A percentile compares a stretch with the other conserved stretches of the same genome.
Conservation (phyloP, 2,113 vertebrate genomes). For the Alligator mississippiensis region DNA sequence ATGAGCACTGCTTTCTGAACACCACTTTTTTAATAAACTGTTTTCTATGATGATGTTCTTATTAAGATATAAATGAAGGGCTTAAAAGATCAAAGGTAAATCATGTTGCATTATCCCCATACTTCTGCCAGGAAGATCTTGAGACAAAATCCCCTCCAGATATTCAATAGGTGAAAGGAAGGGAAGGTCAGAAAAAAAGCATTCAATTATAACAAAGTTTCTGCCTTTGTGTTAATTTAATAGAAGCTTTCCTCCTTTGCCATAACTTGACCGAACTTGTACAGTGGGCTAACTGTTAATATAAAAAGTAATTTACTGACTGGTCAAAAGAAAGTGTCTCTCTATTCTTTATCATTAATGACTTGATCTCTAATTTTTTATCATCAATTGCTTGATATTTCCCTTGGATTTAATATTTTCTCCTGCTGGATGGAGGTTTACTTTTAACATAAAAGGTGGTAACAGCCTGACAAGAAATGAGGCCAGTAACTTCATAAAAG, state of each 20-base stretch:
- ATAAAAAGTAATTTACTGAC: background rate
- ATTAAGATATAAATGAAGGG: background rate
- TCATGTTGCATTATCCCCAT: background rate
- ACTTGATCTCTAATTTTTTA: background rate
- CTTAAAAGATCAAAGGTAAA: background rate
- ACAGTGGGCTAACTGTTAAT: background rate
- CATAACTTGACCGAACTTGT: background rate
- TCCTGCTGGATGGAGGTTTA: background rate
- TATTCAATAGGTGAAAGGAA: background rate
- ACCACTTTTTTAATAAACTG: rapidly evolving
- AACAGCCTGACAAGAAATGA: background rate
- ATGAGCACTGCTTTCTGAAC: background rate
- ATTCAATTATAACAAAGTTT: background rate
- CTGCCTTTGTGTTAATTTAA: background rate
- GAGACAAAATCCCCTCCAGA: background rate
- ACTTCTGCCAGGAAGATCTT: background rate
- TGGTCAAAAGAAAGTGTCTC: background rate
- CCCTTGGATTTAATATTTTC: background rate
- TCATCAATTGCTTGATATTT: conserved; percentile 21
- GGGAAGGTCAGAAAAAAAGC: background rate
- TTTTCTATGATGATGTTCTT: background rate
- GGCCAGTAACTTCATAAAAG: conserved; percentile 13
- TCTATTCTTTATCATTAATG: conserved; percentile 17
- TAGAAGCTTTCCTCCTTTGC: background rate
- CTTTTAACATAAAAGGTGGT: conserved; percentile 38